Evolutionary conservation across 2,888 invertebrate species (phyloP), one percentile per base, ranked within the genome.

Genomic region (Amphipoea lucens): DNA sequence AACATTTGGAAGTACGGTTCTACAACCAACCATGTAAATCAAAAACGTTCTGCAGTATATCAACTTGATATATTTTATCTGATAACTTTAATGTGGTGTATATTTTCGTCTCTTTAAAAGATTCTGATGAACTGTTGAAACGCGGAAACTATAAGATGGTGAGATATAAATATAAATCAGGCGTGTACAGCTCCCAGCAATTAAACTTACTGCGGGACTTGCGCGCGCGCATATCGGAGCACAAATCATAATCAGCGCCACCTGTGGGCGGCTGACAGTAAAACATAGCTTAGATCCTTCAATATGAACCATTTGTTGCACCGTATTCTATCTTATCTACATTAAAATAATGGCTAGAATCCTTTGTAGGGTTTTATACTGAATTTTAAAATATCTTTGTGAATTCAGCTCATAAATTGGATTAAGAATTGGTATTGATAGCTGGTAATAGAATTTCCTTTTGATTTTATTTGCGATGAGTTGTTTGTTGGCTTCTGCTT

Each of bases 201-300:
- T 88, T 89, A 88, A 88, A 87, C 85, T 87, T 84, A 87, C 87
- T 78, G 85, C 81, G 86, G 80, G 80, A 85, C 82, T 85, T 87
- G 91, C 83, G 89, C 90, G 82, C 84, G 90, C 89, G 89, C 89
- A 88, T 89, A 89, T 89, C 89, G 82, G 83, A 71, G 88, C 92
- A 92, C 92, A 92, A 94, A 94, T 94, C 93, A 92, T 92, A 92
- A 92, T 93, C 93, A 93, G 88, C 91, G 91, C 92, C 93, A 94
- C 91, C 93, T 93, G 92, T 93, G 92, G 92, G 93, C 92, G 92
- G 90, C 79, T 81, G 90, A 86, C 90, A 87, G 86, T 81, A 86
- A 89, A 88, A 90, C 87, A 89, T 90, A 89, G 84, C 85, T 87
- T 82, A 84, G 86, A 87, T 87, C 87, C 86, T 86, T 89, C 83